These are phyloP conservation scores for Drosophila acutilabella DNA, from an alignment of 2,888 invertebrate species.

Conservation along the genomic window DNA sequence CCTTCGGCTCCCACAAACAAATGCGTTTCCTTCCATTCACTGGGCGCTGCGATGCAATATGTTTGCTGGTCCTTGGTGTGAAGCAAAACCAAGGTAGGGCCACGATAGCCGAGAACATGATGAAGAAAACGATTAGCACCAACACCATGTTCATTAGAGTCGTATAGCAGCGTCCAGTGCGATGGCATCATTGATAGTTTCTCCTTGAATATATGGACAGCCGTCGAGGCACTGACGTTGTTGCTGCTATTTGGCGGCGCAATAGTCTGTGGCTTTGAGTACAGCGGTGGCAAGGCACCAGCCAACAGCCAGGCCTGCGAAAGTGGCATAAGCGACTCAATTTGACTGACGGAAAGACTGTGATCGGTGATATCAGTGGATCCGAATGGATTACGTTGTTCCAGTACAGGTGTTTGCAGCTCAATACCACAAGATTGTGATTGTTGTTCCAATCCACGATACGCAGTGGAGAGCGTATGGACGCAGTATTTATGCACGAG, in stretches of 20 bases:
- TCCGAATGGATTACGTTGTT: constrained; percentile 86
- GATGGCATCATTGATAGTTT: constrained; percentile 90
- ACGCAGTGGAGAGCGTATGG: constrained; percentile 86
- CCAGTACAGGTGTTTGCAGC: constrained; percentile 91
- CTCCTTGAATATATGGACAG: constrained; percentile 87
- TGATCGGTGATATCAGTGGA: constrained; percentile 66
- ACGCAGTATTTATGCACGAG: constrained; percentile 90
- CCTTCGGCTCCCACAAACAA: constrained; percentile 94
- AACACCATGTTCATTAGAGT: constrained; percentile 93
- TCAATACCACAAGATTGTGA: constrained; percentile 87
- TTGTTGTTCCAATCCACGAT: constrained; percentile 86
- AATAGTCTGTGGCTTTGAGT: constrained; percentile 85
- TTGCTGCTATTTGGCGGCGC: constrained; percentile 59
- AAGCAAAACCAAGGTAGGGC: constrained; percentile 88
- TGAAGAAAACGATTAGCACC: constrained; percentile 95
- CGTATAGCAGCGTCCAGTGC: constrained; percentile 94
- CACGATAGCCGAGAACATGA: constrained; percentile 90
- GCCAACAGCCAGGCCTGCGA: constrained; percentile 91
- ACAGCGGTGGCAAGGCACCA: constrained; percentile 88
- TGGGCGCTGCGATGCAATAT: constrained; percentile 91
- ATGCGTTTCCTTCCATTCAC: constrained; percentile 95
- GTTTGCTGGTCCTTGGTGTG: constrained; percentile 87
- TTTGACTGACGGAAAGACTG: constrained; percentile 41
- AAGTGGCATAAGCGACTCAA: constrained; percentile 86
- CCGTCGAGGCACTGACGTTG: constrained; percentile 77